Conservation (phyloP, 2,797 vertebrate species). For the Siniperca obscura region DNA sequence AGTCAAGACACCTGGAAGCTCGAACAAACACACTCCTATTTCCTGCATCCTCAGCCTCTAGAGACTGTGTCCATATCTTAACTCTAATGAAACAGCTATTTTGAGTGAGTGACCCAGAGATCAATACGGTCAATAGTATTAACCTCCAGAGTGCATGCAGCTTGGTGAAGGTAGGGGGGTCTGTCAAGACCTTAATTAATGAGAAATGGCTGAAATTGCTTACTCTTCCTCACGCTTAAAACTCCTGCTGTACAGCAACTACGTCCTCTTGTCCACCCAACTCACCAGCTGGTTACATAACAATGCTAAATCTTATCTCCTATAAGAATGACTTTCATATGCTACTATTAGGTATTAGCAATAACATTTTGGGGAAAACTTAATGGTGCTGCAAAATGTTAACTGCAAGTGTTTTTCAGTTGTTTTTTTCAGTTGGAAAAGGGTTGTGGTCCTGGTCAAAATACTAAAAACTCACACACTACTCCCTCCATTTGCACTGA, state of each 20-base stretch:
- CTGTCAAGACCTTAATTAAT: constrained; percentile 64
- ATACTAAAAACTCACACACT: not conserved
- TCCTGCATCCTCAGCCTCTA: constrained; percentile 1
- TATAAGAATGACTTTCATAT: not conserved
- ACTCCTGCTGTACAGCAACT: not conserved
- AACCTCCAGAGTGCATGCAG: constrained; percentile 51
- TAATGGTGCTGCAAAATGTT: not conserved
- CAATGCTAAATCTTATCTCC: not conserved
- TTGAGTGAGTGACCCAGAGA: constrained; percentile 58
- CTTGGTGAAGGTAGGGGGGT: constrained; percentile 11
- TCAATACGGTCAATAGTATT: constrained; percentile 72
- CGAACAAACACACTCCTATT: not conserved
- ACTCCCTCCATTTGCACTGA: not conserved
- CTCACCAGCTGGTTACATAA: constrained; percentile 12
- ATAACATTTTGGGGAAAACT: not conserved
- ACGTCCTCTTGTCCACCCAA: constrained; percentile 23
- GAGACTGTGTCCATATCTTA: constrained; percentile 38
- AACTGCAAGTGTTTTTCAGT: not conserved
- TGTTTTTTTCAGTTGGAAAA: not conserved
- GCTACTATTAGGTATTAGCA: not conserved
- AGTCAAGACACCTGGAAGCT: constrained; percentile 28
- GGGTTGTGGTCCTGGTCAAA: not conserved
- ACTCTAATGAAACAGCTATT: constrained; percentile 61
- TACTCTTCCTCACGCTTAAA: constrained; percentile 10
- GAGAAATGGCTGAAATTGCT: constrained; percentile 43